Percentiles rank a stretch among this genome's conserved stretches.
phyloP scores from a whole-genome alignment of 2,888 invertebrate species.

The Nemoura dubitans region DNA sequence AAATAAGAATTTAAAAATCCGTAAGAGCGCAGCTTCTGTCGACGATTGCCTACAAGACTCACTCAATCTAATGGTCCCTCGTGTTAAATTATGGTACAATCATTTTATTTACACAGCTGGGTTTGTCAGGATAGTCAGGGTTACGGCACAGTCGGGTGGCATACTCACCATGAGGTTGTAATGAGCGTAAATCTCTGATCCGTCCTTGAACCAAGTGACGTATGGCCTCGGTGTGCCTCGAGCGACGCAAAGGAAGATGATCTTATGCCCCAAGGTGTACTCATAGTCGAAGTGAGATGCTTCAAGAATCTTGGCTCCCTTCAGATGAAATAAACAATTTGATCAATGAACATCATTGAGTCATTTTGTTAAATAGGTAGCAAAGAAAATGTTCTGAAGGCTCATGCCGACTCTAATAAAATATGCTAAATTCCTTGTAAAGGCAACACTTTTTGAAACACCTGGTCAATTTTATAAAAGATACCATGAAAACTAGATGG shows the following conservation, averaged over 20 bases:
- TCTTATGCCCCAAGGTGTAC: slow-evolving; percentile 93
- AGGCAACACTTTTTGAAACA: no score
- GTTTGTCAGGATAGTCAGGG: no score
- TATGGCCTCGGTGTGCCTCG: slow-evolving; percentile 89
- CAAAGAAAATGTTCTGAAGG: no score
- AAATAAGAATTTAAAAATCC: no score
- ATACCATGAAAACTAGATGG: no score
- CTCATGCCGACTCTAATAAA: no score
- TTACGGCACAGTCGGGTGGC: slow-evolving; percentile 22
- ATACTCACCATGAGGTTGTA: slow-evolving; percentile 86
- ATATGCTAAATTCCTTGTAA: no score
- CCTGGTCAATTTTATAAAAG: no score
- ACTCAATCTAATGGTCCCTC: slow-evolving; percentile 42
- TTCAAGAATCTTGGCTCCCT: slow-evolving; percentile 90
- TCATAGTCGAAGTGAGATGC: slow-evolving; percentile 94
- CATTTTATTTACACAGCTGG: no score
- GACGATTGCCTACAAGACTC: no score
- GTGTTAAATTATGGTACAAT: neutral
- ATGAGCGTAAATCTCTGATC: slow-evolving; percentile 90
- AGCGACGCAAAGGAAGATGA: slow-evolving; percentile 91
- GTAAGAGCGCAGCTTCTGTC: no score
- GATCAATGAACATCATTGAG: no score
- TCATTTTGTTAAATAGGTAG: neutral
- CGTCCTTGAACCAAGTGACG: slow-evolving; percentile 96
- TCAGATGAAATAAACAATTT: slow-evolving; percentile 52